These are phyloP conservation scores for Tachina fera DNA, from an alignment of 2,888 invertebrate genomes.

Conservation along the genomic window DNA sequence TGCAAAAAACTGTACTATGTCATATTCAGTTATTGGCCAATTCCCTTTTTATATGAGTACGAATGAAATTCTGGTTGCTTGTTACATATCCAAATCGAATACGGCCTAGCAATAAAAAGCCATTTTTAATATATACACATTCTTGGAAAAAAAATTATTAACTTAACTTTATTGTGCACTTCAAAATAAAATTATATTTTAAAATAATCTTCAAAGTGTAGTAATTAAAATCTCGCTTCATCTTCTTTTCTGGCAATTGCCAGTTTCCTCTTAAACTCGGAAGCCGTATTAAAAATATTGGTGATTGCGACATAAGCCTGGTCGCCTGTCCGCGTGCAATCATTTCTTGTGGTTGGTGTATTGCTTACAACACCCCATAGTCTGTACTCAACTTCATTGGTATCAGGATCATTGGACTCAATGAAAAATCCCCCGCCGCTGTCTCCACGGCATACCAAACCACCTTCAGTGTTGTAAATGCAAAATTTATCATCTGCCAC, in stretches of 20 bases:
- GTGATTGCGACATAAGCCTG: conserved; percentile 47
- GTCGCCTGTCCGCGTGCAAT: conserved; percentile 40
- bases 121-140: no score
- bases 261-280: conserved; percentile 25
- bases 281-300: conserved; percentile 14
- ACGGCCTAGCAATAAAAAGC: no score
- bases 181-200: neutral
- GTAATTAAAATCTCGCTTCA: conserved; percentile 30
- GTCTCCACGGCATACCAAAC: conserved; percentile 75
- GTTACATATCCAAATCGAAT: no score
- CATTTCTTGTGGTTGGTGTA: conserved; percentile 32
- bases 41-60: no score
- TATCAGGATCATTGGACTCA: conserved; percentile 20
- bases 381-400: conserved; percentile 54
- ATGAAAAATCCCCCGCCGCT: conserved; percentile 77
- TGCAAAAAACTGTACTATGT: no score
- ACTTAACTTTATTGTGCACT: conserved; percentile 30
- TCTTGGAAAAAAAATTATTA: neutral
- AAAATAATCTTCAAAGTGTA: neutral
- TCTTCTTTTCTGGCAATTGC: conserved; percentile 14
- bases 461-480: conserved; percentile 72
- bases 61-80: no score
- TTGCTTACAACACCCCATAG: conserved; percentile 77
- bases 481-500: conserved; percentile 80
- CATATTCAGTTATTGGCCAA: no score